Evolutionary conservation across 2,797 vertebrate species (phyloP).

Genomic region (Mergus octosetaceus): DNA sequence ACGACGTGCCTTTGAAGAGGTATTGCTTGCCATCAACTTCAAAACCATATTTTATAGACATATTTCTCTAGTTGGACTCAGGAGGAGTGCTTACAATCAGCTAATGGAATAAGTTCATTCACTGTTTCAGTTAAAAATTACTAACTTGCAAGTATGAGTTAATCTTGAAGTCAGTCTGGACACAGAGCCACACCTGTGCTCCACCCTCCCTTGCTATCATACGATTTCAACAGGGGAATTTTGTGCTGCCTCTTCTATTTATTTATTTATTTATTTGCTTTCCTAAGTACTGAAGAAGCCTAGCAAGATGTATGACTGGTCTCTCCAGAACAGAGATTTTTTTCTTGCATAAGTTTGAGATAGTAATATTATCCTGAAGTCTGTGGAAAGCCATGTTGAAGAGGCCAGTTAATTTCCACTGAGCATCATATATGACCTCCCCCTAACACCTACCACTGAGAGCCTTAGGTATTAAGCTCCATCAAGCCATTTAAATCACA

Average conservation of each 20-base stretch:
- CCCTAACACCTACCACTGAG: neutral
- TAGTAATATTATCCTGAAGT: neutral
- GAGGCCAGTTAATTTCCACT: neutral
- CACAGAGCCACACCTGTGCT: neutral
- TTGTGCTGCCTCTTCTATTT: neutral
- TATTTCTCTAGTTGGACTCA: neutral
- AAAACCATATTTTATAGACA: neutral
- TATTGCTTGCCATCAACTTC: neutral
- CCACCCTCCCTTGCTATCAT: rapidly evolving
- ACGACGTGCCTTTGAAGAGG: neutral
- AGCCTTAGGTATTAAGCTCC: neutral
- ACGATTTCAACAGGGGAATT: neutral
- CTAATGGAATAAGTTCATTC: neutral
- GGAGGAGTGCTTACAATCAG: neutral
- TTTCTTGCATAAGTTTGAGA: neutral
- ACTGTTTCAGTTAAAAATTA: neutral
- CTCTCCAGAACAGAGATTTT: neutral
- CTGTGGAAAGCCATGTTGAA: neutral
- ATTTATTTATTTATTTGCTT: neutral
- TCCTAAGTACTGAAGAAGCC: neutral
- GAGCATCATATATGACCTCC: rapidly evolving
- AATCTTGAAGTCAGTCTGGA: neutral
- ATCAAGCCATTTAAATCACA: neutral
- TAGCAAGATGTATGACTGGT: neutral
- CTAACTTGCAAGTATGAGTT: neutral